Percentiles rank a stretch among this genome's conserved stretches.
Evolutionary conservation across 2,888 invertebrate species (phyloP).

Genomic region (Drosophila monieri): DNA sequence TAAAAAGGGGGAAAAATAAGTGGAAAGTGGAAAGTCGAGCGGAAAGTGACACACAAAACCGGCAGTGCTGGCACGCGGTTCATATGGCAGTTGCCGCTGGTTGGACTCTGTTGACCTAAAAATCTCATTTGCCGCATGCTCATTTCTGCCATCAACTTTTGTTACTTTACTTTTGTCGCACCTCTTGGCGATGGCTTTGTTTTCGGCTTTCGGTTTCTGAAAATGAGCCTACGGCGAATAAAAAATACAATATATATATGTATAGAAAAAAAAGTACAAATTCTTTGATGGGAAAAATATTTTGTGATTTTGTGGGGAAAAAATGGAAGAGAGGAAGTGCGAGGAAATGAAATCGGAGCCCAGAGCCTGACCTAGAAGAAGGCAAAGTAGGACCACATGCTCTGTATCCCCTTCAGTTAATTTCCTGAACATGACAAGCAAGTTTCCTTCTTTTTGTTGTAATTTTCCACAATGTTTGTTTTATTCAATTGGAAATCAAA

Average conservation of each 20-base stretch:
- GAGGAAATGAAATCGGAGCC: conserved; percentile 62
- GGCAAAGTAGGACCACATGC: conserved; percentile 43
- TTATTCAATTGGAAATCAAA: conserved; percentile 34
- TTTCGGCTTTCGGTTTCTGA: conserved; percentile 38
- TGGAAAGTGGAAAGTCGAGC: conserved; percentile 49
- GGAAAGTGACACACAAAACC: conserved; percentile 65
- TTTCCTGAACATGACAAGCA: conserved; percentile 46
- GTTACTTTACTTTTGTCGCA: conserved; percentile 65
- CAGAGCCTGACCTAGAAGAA: conserved; percentile 54
- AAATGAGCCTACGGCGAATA: conserved; percentile 22
- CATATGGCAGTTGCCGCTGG: conserved; percentile 48
- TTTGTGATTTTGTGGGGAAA: conserved; percentile 23
- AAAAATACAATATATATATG: conserved; percentile 17
- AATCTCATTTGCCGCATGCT: conserved; percentile 77
- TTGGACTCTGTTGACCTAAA: conserved; percentile 78
- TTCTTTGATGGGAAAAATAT: conserved; percentile 40
- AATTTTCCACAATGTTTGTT: conserved; percentile 19
- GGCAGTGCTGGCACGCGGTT: conserved; percentile 18
- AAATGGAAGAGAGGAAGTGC: conserved; percentile 49
- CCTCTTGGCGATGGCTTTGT: conserved; percentile 44
- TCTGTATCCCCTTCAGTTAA: conserved; percentile 34
- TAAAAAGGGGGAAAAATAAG: conserved; percentile 28
- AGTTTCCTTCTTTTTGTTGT: conserved; percentile 26
- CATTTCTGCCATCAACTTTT: conserved; percentile 73
- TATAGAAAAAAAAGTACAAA: conserved; percentile 16